Conservation (phyloP, 2,797 vertebrate genomes). For the Miichthys miiuy region DNA sequence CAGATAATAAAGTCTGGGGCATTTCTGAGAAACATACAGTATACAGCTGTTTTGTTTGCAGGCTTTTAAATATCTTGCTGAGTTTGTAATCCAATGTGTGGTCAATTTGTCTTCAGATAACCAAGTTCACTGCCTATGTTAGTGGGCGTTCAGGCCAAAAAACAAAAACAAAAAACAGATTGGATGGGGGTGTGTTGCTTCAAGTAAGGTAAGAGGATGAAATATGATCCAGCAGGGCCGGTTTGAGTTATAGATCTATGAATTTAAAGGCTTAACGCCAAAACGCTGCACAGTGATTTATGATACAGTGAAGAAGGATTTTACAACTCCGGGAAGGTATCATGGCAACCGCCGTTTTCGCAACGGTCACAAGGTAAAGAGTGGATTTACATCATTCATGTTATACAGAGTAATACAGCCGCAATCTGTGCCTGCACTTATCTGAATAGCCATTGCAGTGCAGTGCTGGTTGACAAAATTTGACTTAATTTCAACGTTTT, state of each 20-base stretch:
- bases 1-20: conserved; percentile 25
- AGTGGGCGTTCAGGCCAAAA: neutral
- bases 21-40: conserved; percentile 34
- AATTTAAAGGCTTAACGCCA: neutral
- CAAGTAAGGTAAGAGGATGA: conserved; percentile 15
- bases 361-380: neutral
- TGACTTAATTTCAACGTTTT: no score
- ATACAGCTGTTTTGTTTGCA: conserved; percentile 27
- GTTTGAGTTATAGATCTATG: conserved; percentile 14
- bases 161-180: neutral
- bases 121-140: neutral
- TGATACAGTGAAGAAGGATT: neutral
- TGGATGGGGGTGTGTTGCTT: neutral
- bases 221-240: neutral
- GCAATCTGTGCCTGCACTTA: neutral
- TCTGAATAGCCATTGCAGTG: neutral
- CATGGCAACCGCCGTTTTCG: neutral
- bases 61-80: neutral
- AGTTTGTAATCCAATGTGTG: neutral
- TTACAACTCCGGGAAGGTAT: neutral
- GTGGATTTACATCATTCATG: neutral
- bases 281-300: conserved; percentile 2
- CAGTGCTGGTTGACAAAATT: neutral
- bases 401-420: neutral
- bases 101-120: neutral